Percentiles rank a stretch among this genome's conserved stretches.
phyloP scores from a whole-genome alignment of 2,888 invertebrate species.

The Leptopilina syphax region DNA sequence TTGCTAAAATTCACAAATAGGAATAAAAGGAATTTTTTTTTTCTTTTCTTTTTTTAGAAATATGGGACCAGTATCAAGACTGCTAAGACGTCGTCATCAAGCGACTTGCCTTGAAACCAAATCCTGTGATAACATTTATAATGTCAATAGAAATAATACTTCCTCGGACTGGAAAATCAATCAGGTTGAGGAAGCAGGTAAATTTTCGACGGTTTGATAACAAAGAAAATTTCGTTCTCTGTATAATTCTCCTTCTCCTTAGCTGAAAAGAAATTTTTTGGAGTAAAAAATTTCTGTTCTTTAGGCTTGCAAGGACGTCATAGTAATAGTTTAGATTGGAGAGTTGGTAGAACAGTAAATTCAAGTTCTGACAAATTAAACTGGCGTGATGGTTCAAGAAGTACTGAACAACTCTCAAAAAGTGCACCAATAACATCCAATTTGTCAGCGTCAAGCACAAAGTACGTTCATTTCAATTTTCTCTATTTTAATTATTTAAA shows the following conservation, averaged over 20 bases:
- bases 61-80: constrained; percentile 75
- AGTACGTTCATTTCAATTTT: constrained; percentile 57
- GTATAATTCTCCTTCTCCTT: too few species aligned
- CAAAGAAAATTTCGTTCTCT: neutral
- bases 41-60: constrained; percentile 63
- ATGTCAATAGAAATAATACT: constrained; percentile 71
- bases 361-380: constrained; percentile 63
- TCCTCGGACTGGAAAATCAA: constrained; percentile 71
- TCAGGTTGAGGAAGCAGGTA: constrained; percentile 67
- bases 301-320: constrained; percentile 68
- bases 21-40: neutral
- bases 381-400: constrained; percentile 69
- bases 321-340: constrained; percentile 73
- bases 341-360: constrained; percentile 67
- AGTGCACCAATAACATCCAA: constrained; percentile 66
- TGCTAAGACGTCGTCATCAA: constrained; percentile 73
- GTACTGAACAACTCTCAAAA: constrained; percentile 71
- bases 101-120: constrained; percentile 73
- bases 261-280: too few species aligned
- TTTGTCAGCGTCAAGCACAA: constrained; percentile 70
- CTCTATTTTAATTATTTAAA: too few species aligned
- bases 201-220: neutral
- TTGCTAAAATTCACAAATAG: too few species aligned
- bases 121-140: constrained; percentile 77
- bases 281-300: constrained; percentile 32